Evolutionary conservation across 2,113 vertebrate species (phyloP), one percentile per base, ranked within the genome.

Genomic region (Pantherophis guttatus): DNA sequence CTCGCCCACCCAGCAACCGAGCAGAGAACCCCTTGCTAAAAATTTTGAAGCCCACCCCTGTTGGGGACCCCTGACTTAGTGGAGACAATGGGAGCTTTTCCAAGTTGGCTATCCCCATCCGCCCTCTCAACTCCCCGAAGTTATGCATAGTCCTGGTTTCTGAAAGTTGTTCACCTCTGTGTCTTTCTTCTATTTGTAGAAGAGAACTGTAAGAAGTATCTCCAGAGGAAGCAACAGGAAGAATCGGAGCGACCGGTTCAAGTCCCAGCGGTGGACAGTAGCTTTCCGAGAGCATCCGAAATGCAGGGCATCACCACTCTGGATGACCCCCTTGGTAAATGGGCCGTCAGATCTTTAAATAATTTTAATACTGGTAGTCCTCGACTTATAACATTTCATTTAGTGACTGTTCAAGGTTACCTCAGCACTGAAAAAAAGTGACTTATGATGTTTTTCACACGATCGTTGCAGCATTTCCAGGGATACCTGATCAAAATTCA

Each of bases 241-340:
- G 94, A 96, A 29, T 93, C 95, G 0, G 96, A 98, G 58, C 98
- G 98, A 48, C 99, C 99, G 0, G 53, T 99, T 12, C 99, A 99
- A 90, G 99, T 98, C 39, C 97, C 97, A 0, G 98, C 97, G 8
- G 98, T 99, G 3, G 99, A 98, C 97, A 99, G 99, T 97, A 99
- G 98, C 1, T 70, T 97, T 39, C 98, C 98, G 0, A 98, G 94
- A 91, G 98, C 98, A 0, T 90, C 86, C 0, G 98, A 98, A 12
- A 94, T 96, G 91, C 33, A 90, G 0, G 98, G 98, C 48, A 98
- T 99, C 96, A 99, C 99, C 21, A 97, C 97, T n/a, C 95, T 96
- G 0, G 99, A 99, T 0, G 98, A 99, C 70, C 98, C 98, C 0
- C 96, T 97, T 0, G 98, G 99, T 99, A 92, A 97, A 96, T 0